Conservation (phyloP, 2,888 invertebrate species). For the Amphipoea lucens region DNA sequence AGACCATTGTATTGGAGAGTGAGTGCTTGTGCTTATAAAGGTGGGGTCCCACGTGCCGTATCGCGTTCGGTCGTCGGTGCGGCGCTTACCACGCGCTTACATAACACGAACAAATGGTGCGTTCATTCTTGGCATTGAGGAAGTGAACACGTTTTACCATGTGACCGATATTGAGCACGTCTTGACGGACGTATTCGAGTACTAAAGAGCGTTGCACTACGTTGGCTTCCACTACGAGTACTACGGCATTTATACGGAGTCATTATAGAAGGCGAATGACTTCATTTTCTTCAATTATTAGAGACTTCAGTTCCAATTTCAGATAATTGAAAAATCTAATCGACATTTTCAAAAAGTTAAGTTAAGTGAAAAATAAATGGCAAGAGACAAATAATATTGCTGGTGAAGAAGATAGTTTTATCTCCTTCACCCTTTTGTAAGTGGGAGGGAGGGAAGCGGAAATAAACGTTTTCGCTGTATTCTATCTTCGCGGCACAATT, state of each 20-base stretch:
- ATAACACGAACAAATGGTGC: conserved; percentile 62
- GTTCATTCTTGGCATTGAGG: conserved; percentile 64
- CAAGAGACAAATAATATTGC: conserved; percentile 17
- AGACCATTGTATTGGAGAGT: conserved; percentile 59
- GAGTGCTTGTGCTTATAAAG: conserved; percentile 25
- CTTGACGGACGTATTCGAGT: conserved; percentile 11
- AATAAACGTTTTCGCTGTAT: conserved; percentile 6
- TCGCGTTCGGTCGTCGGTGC: conserved; percentile 52
- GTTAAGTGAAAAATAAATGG: not conserved
- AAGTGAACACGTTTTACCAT: conserved; percentile 63
- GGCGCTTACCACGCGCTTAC: conserved; percentile 71
- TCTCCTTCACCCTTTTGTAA: too few relatives aligned
- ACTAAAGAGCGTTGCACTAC: conserved; percentile 20
- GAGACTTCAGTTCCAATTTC: not conserved
- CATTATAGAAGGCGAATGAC: not conserved
- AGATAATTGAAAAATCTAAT: not conserved
- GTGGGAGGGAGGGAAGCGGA: too few relatives aligned
- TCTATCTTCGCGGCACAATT: conserved; percentile 20
- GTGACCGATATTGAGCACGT: conserved; percentile 57
- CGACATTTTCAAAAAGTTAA: not conserved
- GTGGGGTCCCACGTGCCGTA: conserved; percentile 69
- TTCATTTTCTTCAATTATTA: not conserved
- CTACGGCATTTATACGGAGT: conserved; percentile 10
- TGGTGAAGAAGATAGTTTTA: conserved; percentile 27
- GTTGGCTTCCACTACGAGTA: conserved; percentile 2